These are phyloP conservation scores for Catharus bicknelli DNA, from an alignment of 2,113 vertebrate genomes.

Conservation along the genomic window DNA sequence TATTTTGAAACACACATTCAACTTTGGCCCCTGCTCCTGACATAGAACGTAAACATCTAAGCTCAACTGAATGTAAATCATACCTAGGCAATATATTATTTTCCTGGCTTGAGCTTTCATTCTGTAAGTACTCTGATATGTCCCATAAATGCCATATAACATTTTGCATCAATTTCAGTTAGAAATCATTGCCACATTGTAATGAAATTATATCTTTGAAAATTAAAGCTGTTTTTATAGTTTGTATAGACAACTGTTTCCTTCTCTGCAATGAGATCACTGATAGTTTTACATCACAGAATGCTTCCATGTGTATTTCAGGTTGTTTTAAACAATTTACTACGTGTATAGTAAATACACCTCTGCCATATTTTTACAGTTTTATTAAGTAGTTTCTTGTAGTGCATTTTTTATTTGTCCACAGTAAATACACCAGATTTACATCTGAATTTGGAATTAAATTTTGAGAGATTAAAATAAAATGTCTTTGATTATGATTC, in stretches of 20 bases:
- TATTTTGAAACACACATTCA: not conserved
- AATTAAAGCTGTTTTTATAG: not conserved
- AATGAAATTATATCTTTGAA: not conserved
- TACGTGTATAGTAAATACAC: not conserved
- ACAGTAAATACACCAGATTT: not conserved
- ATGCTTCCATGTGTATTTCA: not conserved
- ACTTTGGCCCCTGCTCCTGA: not conserved
- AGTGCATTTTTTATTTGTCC: not conserved
- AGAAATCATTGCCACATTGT: not conserved
- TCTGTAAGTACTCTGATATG: not conserved
- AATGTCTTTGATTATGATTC: not conserved
- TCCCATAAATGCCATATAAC: not conserved
- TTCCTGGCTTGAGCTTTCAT: not conserved
- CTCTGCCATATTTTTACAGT: not conserved
- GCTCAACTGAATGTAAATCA: not conserved
- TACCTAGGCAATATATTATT: not conserved
- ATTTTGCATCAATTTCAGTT: not conserved
- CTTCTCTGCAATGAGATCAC: not conserved
- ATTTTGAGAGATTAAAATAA: not conserved
- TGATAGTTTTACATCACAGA: fast-evolving
- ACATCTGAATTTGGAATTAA: not conserved
- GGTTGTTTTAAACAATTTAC: not conserved
- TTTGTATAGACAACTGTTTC: not conserved
- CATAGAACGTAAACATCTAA: not conserved
- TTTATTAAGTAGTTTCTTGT: not conserved